A percentile compares a stretch with the other conserved stretches of the same genome.
Evolutionary conservation across 2,113 vertebrate species (phyloP).

Genomic region (Oncorhynchus tshawytscha): DNA sequence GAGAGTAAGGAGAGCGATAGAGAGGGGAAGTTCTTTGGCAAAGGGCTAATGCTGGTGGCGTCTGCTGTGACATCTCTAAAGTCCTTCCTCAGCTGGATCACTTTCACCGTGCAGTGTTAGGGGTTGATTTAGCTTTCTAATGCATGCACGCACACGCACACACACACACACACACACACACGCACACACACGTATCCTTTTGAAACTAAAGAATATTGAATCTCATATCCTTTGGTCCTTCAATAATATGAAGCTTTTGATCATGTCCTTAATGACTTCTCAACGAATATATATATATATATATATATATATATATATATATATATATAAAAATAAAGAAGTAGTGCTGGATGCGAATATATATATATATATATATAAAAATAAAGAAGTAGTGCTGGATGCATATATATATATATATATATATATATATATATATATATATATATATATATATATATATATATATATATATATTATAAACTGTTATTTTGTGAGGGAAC

Average conservation of each 20-base stretch:
- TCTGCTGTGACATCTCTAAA: background rate
- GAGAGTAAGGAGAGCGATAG: background rate
- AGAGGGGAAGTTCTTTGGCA: background rate
- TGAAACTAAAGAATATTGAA: background rate
- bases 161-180: conserved; percentile 1
- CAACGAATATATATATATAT: too few relatives aligned
- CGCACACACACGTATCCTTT: background rate
- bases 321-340: too few relatives aligned
- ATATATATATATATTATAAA: background rate
- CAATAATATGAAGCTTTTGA: background rate
- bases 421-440: too few relatives aligned
- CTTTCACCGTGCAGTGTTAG: too few relatives aligned
- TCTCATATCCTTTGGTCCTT: background rate
- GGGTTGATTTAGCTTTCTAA: background rate
- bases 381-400: too few relatives aligned
- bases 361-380: too few relatives aligned
- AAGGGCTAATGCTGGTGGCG: background rate
- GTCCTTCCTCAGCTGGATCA: background rate
- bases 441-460: too few relatives aligned
- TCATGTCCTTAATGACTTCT: background rate
- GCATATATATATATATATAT: too few relatives aligned
- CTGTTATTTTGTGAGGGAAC: background rate
- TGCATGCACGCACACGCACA: conserved; percentile 1
- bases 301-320: too few relatives aligned
- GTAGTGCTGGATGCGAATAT: too few relatives aligned